A percentile compares a stretch with the other conserved stretches of the same genome.
Evolutionary conservation across 2,797 vertebrate species (phyloP).

Genomic region (Acrocephalus scirpaceus): DNA sequence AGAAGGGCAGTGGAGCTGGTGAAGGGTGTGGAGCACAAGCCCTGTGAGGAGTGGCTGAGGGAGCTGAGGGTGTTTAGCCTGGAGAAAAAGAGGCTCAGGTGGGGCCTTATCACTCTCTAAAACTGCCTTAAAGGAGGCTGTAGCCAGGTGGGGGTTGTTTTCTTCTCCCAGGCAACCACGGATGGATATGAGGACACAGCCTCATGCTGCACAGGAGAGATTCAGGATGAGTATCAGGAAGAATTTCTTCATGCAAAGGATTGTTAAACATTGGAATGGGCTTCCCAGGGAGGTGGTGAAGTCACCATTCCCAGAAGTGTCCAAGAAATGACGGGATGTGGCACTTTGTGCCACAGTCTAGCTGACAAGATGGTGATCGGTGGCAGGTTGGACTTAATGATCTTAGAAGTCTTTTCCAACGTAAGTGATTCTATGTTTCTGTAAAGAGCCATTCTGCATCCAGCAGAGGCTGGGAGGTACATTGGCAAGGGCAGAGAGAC

Average conservation of each 20-base stretch:
- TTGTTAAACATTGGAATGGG: not conserved
- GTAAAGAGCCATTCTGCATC: not conserved
- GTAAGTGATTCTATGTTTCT: not conserved
- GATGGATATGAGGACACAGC: not conserved
- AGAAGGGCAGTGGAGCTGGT: not conserved
- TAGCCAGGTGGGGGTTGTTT: too few species aligned
- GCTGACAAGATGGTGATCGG: not conserved
- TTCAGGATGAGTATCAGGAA: not conserved
- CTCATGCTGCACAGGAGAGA: not conserved
- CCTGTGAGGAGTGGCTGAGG: not conserved
- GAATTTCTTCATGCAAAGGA: not conserved
- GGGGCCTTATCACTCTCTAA: rapidly evolving
- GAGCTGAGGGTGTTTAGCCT: not conserved
- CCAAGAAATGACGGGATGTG: rapidly evolving
- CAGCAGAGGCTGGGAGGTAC: not conserved
- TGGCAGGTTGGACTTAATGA: not conserved
- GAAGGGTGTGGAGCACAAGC: not conserved
- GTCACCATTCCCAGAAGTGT: not conserved
- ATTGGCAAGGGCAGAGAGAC: not conserved
- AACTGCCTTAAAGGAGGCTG: not conserved
- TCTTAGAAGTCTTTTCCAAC: not conserved
- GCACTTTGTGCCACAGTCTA: rapidly evolving
- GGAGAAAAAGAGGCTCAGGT: not conserved
- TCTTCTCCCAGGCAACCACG: not conserved
- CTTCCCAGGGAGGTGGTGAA: not conserved